Conservation (phyloP, 2,797 vertebrate genomes). For the Sebastiscus albofasciatus region DNA sequence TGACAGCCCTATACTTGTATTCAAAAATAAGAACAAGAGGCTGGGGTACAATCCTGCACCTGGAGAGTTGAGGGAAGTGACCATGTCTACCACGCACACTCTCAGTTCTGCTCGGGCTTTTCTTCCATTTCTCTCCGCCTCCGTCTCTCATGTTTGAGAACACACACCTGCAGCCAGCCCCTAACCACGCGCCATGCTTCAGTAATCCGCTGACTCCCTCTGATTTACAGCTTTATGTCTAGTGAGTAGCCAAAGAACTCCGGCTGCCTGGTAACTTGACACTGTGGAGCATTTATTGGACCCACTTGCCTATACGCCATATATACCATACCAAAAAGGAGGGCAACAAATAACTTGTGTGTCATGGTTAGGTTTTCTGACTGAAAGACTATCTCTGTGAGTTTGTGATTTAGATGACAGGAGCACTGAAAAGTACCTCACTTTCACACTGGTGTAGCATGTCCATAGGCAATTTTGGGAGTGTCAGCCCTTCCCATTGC, state of each 20-base stretch:
- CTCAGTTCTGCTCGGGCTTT: slow-evolving; percentile 76
- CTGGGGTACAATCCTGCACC: slow-evolving; percentile 58
- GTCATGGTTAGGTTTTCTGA: slow-evolving; percentile 23
- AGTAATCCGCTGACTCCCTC: slow-evolving; percentile 77
- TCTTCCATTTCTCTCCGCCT: slow-evolving; percentile 52
- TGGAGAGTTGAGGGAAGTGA: slow-evolving; percentile 74
- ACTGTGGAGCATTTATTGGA: slow-evolving; percentile 42
- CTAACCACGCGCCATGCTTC: slow-evolving; percentile 71
- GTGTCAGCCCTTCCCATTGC: neutral
- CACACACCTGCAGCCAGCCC: slow-evolving; percentile 79
- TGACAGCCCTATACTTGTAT: neutral
- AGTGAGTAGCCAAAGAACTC: slow-evolving; percentile 66
- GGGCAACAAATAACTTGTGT: slow-evolving; percentile 26
- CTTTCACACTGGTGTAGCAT: neutral
- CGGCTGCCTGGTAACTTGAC: slow-evolving; percentile 64
- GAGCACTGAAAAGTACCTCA: neutral
- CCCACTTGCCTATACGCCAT: slow-evolving; percentile 15
- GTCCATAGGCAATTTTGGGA: neutral
- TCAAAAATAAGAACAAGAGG: neutral
- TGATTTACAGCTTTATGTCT: slow-evolving; percentile 76
- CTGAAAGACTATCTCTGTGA: slow-evolving; percentile 12
- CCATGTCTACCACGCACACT: slow-evolving; percentile 52
- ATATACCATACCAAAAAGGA: slow-evolving; percentile 5
- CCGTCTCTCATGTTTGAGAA: slow-evolving; percentile 68
- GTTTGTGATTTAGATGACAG: slow-evolving; percentile 18